A percentile compares a stretch with the other conserved stretches of the same genome.
These are phyloP conservation scores for Seriola aureovittata DNA, from an alignment of 2,113 vertebrate genomes.

Conservation along the genomic window DNA sequence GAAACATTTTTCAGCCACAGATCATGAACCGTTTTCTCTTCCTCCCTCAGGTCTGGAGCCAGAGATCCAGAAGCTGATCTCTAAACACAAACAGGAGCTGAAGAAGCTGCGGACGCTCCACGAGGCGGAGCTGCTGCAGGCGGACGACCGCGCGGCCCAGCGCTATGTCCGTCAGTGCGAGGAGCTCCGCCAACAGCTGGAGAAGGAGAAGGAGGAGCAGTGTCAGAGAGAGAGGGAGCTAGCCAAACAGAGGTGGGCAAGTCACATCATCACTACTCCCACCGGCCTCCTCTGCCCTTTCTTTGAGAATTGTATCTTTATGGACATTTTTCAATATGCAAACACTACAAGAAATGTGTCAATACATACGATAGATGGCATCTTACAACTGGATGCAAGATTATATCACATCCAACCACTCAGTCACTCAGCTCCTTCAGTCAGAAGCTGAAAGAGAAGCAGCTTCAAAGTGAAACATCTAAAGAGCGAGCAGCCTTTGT, in stretches of 20 bases:
- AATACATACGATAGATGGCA: neutral
- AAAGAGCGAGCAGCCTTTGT: neutral
- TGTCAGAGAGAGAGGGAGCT: constrained; percentile 89
- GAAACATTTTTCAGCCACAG: neutral
- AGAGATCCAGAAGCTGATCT: constrained; percentile 95
- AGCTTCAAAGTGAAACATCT: neutral
- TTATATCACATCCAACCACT: neutral
- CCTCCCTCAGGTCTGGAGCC: constrained; percentile 91
- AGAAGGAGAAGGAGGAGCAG: constrained; percentile 89
- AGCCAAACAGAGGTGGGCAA: constrained; percentile 87
- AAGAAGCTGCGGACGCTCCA: constrained; percentile 90
- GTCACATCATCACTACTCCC: neutral
- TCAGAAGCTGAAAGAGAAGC: neutral
- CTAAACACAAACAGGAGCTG: constrained; percentile 93
- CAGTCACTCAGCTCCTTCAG: too few species aligned
- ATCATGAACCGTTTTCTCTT: neutral
- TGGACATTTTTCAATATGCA: too few species aligned
- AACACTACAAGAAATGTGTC: neutral
- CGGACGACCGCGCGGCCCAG: constrained; percentile 88
- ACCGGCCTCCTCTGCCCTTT: neutral
- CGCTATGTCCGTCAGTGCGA: constrained; percentile 86
- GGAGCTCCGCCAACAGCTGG: constrained; percentile 89
- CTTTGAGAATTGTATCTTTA: too few species aligned
- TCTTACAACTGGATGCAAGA: neutral
- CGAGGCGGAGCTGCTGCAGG: constrained; percentile 91